Evolutionary conservation across 2,888 invertebrate species (phyloP), one percentile per base, ranked within the genome.

Genomic region (Hanleya hanleyi): DNA sequence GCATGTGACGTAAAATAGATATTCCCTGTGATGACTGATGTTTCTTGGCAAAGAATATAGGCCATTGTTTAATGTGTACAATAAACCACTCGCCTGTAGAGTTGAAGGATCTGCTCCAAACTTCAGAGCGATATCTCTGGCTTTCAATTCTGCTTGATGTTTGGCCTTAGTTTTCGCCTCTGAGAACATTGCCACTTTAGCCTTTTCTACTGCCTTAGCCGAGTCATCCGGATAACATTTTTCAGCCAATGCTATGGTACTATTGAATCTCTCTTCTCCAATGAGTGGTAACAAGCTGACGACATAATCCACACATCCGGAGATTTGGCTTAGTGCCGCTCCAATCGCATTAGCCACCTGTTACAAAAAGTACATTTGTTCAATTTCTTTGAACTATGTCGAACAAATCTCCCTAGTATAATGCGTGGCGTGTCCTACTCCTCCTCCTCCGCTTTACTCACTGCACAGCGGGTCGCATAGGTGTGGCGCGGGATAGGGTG

Each of bases 281-380:
- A 83, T 57, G 26, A 73, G 74, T 33, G 80, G 75, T 22, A 77
- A 69, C 26, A 88, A 71, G 64, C 78, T 79, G 7, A 83, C 81
- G 1, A 86, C 81, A 1, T 74, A 67, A 62, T 88, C 88, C 6
- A 84, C 73, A 26, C 50, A 78, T 1, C 82, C 82, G 1, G 86
- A 82, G 1, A 89, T 81, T 70, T 89, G 87, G 68, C 88, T 85
- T 1, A 89, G 77, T 0, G 88, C 89, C 5, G 89, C 89, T 9
- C 89, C 89, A 2, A 89, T 83, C 5, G 89, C 89, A 78, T 89
- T 89, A 5, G 89, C 89, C 22, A 89, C 88, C 62, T 86, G 32
- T 15, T 18, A 33, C 7, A 64, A 22, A 64, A 35, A 22, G n/a
- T n/a, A 41, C n/a, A 35, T 22, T n/a, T n/a, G n/a, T n/a, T n/a